Percentiles rank a stretch among this genome's conserved stretches.
phyloP scores from a whole-genome alignment of 2,113 vertebrate species.

The Pollimyrus isidori region DNA sequence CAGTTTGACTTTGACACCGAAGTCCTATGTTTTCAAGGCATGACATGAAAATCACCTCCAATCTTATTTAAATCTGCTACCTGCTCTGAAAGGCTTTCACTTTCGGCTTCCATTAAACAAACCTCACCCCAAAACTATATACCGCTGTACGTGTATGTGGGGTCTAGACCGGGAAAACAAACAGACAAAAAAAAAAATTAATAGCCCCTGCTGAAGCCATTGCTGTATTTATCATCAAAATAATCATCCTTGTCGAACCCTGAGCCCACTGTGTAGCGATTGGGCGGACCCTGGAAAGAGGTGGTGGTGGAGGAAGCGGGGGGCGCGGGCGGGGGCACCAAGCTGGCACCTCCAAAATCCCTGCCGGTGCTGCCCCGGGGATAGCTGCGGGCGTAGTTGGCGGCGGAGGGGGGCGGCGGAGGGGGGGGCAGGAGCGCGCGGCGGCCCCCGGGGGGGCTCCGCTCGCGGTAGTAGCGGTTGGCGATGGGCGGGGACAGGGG shows the following conservation, averaged over 20 bases:
- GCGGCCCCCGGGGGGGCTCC: slow-evolving; percentile 48
- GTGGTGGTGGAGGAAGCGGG: slow-evolving; percentile 18
- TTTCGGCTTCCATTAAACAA: background rate
- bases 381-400: slow-evolving; percentile 39
- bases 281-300: slow-evolving; percentile 29
- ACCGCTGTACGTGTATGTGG: background rate
- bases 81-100: no score
- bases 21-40: slow-evolving; percentile 21
- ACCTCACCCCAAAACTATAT: background rate
- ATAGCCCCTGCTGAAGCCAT: slow-evolving; percentile 44
- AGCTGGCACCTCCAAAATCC: slow-evolving; percentile 16
- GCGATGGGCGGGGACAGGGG: slow-evolving; percentile 36
- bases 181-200: slow-evolving; percentile 14
- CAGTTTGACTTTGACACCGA: slow-evolving; percentile 18
- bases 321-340: slow-evolving; percentile 30
- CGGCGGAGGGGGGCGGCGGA: slow-evolving; percentile 38
- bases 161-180: background rate
- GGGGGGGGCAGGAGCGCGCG: slow-evolving; percentile 42
- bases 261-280: slow-evolving; percentile 47
- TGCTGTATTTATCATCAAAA: slow-evolving; percentile 55
- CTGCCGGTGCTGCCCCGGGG: slow-evolving; percentile 31
- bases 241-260: slow-evolving; percentile 55
- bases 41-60: background rate
- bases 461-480: slow-evolving; percentile 46
- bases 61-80: background rate